phyloP scores from a whole-genome alignment of 2,797 vertebrate genomes.

The Peromyscus eremicus region DNA sequence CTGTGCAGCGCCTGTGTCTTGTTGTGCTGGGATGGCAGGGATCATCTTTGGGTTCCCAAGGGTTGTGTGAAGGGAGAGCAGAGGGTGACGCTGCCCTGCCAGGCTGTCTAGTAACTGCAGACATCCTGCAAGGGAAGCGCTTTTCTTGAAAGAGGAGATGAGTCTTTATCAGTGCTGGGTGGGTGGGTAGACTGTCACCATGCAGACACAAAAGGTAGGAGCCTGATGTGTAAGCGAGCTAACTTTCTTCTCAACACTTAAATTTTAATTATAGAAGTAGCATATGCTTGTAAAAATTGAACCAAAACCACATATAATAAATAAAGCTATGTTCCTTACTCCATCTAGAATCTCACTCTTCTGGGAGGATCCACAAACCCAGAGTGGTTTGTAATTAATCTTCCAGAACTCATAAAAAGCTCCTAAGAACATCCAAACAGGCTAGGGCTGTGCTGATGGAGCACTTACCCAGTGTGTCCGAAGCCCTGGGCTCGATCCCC shows the following conservation, averaged over 20 bases:
- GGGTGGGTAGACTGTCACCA: too few relatives aligned
- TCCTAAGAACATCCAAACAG: neutral
- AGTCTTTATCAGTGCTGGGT: neutral
- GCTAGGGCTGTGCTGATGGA: too few relatives aligned
- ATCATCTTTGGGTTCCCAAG: neutral
- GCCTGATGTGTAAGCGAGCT: neutral
- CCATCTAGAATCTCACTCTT: neutral
- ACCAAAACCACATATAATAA: neutral
- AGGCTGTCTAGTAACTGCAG: neutral
- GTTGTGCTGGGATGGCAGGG: neutral
- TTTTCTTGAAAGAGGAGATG: neutral
- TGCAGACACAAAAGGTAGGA: neutral
- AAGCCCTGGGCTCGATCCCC: neutral
- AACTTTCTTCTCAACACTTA: neutral
- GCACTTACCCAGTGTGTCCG: neutral
- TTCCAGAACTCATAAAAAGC: neutral
- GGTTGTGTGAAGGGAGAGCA: neutral
- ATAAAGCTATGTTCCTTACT: neutral
- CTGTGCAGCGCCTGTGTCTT: fast-evolving
- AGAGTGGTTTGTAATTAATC: neutral
- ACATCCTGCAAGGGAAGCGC: neutral
- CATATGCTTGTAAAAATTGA: neutral
- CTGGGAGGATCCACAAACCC: neutral
- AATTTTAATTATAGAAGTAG: neutral
- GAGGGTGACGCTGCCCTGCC: neutral